These are phyloP conservation scores for Papilio polytes DNA, from an alignment of 1,140 invertebrate species.

Conservation along the genomic window DNA sequence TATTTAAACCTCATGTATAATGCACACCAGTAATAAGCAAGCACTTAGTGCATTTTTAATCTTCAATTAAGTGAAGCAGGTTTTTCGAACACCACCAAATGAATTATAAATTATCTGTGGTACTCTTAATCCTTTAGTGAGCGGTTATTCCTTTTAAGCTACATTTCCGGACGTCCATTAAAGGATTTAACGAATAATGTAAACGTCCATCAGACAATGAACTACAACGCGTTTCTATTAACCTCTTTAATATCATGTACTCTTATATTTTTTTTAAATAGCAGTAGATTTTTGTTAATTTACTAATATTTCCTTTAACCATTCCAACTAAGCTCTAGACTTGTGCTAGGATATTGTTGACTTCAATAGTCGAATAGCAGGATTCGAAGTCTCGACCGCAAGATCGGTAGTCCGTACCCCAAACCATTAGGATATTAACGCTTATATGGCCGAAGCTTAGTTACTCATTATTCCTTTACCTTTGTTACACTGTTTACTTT, in stretches of 20 bases:
- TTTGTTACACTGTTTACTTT: no score
- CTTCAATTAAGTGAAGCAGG: constrained; percentile 29
- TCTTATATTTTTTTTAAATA: no score
- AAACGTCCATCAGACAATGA: constrained; percentile 50
- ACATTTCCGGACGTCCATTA: constrained; percentile 68
- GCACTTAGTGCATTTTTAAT: constrained; percentile 26
- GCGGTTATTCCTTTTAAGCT: constrained; percentile 56
- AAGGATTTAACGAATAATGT: constrained; percentile 68
- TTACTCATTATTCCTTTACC: no score
- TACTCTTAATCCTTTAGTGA: constrained; percentile 32
- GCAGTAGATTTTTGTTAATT: no score
- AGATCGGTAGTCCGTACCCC: no score
- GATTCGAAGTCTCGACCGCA: no score
- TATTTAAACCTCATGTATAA: neutral
- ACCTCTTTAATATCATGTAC: neutral
- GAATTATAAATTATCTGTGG: constrained; percentile 37
- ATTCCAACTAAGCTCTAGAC: no score
- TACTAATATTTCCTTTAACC: no score
- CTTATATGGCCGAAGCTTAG: no score
- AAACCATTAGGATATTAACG: no score
- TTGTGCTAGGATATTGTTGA: no score
- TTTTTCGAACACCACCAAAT: constrained; percentile 35
- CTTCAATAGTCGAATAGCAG: no score
- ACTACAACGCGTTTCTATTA: constrained; percentile 51
- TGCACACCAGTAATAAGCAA: neutral